phyloP scores from a whole-genome alignment of 1,140 invertebrate genomes.

The Coptotermes formosanus region DNA sequence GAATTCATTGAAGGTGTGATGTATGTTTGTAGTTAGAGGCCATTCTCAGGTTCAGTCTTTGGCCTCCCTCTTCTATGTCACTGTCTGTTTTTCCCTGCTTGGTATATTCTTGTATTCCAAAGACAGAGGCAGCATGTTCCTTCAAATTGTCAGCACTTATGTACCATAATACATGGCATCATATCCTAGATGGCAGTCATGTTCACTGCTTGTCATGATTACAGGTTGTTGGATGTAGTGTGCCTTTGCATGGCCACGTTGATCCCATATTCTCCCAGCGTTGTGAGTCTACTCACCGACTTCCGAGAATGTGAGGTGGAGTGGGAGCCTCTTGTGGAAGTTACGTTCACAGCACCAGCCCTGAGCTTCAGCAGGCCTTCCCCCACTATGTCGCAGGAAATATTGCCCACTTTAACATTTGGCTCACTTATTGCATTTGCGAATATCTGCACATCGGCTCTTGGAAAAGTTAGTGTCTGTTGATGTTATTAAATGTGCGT shows the following conservation, averaged over 20 bases:
- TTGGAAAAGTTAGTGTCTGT: background rate
- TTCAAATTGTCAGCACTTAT: too few relatives aligned
- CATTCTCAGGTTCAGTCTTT: too few relatives aligned
- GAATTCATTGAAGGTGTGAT: too few relatives aligned
- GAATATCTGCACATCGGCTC: conserved; percentile 19
- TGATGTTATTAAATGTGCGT: too few relatives aligned
- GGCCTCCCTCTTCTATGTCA: too few relatives aligned
- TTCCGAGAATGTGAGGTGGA: background rate
- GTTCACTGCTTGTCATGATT: background rate
- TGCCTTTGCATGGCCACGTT: background rate
- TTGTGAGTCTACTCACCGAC: background rate
- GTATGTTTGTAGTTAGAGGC: too few relatives aligned
- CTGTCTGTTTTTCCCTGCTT: too few relatives aligned
- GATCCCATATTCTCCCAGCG: background rate
- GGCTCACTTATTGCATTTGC: conserved; percentile 5
- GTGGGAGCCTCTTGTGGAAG: background rate
- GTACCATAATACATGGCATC: too few relatives aligned
- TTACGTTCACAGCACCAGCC: background rate
- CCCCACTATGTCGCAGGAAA: background rate
- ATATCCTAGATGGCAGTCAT: too few relatives aligned
- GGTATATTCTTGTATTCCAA: too few relatives aligned
- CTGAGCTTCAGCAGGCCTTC: background rate
- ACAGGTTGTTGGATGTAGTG: background rate
- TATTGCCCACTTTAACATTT: background rate
- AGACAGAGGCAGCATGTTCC: too few relatives aligned